Evolutionary conservation across 2,797 vertebrate species (phyloP), one percentile per base, ranked within the genome.

Genomic region (Gambusia yucatana): DNA sequence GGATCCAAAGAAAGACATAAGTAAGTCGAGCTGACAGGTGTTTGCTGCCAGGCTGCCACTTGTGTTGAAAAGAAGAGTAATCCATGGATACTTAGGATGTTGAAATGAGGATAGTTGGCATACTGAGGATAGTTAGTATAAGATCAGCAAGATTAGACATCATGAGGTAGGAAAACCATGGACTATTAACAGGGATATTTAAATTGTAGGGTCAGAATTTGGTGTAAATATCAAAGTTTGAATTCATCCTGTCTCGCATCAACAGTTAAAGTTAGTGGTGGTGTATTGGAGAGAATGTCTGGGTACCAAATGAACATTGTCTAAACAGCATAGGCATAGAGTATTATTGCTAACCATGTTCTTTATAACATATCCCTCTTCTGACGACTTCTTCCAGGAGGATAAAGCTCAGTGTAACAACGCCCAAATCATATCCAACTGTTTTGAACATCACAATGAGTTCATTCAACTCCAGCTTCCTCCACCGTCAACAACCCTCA

Each of bases 61-160:
- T 47, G 43, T 75, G 44, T 11, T 47, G 57, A 65, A 82, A 76
- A 70, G 14, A 80, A 65, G 3, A 25, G n/a, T 67, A 36, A 57
- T 4, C 36, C 20, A 46, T 61, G 16, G 11, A 77, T 33, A 41
- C 61, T 69, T 57, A 75, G 39, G 41, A 52, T 72, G 13, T 72
- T 72, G 46, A 72, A 72, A 72, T 48, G 17, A 41, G 10, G 36
- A 39, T 67, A 41, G 20, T 41, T 41, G 10, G 11, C 17, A 41
- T 3, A 67, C 47, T 22, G 17, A 41, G 10, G 36, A 33, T 67
- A 39, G 36, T 41, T 41, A 11, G 22, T 3, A 41, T 22, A 67
- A 10, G 4, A 4, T 67, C 20, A 67, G 4, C 20, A 43, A 63
- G 22, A 25, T 65, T 22, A 36, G 33, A 39, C 33, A 65, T n/a